These are phyloP conservation scores for Anisognathus igniventris DNA, from an alignment of 2,797 vertebrate genomes.

Conservation along the genomic window DNA sequence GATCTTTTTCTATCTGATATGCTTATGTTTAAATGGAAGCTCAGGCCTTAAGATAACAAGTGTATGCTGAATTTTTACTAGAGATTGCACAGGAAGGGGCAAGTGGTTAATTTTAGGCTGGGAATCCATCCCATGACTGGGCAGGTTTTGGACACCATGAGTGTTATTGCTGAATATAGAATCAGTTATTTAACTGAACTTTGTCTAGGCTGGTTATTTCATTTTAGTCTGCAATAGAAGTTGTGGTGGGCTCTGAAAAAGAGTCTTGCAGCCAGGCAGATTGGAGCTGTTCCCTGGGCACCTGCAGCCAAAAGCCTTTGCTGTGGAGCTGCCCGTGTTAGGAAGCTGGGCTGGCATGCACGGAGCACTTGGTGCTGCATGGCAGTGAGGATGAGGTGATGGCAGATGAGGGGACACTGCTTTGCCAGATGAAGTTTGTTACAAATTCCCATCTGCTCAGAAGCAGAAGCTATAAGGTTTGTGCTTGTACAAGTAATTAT, in stretches of 20 bases:
- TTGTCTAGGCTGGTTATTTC: neutral
- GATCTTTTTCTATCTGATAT: neutral
- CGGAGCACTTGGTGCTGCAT: accelerated
- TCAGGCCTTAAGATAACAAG: neutral
- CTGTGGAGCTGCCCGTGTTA: accelerated
- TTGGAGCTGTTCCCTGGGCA: neutral
- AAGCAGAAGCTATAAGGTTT: slow-evolving; percentile 41
- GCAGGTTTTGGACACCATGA: neutral
- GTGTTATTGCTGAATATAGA: neutral
- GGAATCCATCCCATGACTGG: neutral
- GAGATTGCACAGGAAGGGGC: neutral
- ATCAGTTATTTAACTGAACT: neutral
- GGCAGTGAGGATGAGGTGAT: neutral
- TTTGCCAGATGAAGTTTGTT: slow-evolving; percentile 43
- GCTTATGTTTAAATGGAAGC: neutral
- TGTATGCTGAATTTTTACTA: neutral
- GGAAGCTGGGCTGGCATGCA: neutral
- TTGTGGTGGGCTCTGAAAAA: neutral
- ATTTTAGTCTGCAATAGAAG: neutral
- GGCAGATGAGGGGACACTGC: neutral
- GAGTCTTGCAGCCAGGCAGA: neutral
- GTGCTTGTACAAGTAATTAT: slow-evolving; percentile 31
- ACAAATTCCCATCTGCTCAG: slow-evolving; percentile 11
- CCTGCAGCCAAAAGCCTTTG: neutral
- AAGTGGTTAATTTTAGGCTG: neutral